Evolutionary conservation across 2,797 vertebrate species (phyloP).

Genomic region (Hyperoplus immaculatus): DNA sequence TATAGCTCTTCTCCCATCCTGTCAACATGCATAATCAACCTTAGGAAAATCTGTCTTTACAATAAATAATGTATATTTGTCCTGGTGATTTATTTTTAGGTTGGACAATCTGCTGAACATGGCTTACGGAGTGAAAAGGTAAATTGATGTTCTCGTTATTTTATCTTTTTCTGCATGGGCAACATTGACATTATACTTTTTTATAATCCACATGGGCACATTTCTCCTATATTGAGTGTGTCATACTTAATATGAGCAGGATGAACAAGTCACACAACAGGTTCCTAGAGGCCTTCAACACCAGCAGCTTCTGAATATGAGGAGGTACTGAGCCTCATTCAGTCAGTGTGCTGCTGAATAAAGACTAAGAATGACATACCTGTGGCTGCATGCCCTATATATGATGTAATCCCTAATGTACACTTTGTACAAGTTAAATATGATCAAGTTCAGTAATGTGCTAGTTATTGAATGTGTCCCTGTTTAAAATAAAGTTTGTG

Average conservation of each 20-base stretch:
- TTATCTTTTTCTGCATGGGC: conserved; percentile 28
- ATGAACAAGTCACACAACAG: neutral
- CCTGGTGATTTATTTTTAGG: conserved; percentile 83
- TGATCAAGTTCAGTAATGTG: neutral
- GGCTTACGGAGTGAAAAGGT: conserved; percentile 99
- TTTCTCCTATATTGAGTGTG: neutral
- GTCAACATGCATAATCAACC: conserved; percentile 43
- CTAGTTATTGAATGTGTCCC: neutral
- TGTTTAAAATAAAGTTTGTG: conserved; percentile 5
- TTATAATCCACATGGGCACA: neutral
- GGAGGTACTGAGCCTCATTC: neutral
- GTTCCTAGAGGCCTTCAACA: neutral
- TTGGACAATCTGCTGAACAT: conserved; percentile 99
- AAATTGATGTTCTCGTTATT: conserved; percentile 62
- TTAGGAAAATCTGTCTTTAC: conserved; percentile 2
- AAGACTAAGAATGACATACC: neutral
- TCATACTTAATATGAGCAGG: neutral
- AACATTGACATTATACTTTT: conserved; percentile 10
- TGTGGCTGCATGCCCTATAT: neutral
- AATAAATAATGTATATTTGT: conserved; percentile 10
- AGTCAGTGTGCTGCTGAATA: neutral
- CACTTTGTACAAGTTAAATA: neutral
- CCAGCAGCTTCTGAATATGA: neutral
- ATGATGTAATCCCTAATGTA: neutral
- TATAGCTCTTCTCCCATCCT: conserved; percentile 64